Percentiles rank a stretch among this genome's conserved stretches.
Evolutionary conservation across 2,797 vertebrate species (phyloP).

Genomic region (Agapornis canus): DNA sequence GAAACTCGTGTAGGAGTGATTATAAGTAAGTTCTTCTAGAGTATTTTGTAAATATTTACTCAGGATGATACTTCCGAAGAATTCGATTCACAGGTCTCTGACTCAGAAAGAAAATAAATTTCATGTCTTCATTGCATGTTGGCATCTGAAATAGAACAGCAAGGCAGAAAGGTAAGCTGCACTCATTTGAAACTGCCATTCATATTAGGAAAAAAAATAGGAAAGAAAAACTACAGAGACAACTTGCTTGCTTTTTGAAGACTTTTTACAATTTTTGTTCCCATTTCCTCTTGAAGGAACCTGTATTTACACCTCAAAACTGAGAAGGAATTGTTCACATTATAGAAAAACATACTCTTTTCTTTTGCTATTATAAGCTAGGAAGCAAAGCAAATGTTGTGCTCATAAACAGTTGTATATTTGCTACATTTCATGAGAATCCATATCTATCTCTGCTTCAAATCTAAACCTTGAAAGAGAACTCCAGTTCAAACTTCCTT

Average conservation of each 20-base stretch:
- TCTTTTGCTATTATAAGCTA: not conserved
- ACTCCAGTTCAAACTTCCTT: not conserved
- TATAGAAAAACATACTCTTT: not conserved
- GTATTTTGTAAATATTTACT: not conserved
- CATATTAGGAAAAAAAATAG: not conserved
- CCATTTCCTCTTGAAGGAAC: not conserved
- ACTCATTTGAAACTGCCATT: not conserved
- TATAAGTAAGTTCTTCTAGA: not conserved
- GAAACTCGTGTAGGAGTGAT: not conserved
- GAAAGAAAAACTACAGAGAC: not conserved
- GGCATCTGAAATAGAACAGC: not conserved
- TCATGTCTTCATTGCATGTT: not conserved
- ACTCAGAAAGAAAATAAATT: not conserved
- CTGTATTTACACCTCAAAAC: not conserved
- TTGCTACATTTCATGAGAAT: not conserved
- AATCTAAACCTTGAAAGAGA: not conserved
- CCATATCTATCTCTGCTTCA: not conserved
- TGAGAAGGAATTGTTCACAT: not conserved
- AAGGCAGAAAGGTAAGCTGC: not conserved
- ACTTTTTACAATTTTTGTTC: not conserved
- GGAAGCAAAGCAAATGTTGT: not conserved
- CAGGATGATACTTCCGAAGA: not conserved
- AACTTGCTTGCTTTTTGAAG: not conserved
- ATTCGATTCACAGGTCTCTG: not conserved
- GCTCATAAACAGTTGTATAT: not conserved